phyloP scores from a whole-genome alignment of 2,113 vertebrate species.

The Oxygymnocypris stewartii region DNA sequence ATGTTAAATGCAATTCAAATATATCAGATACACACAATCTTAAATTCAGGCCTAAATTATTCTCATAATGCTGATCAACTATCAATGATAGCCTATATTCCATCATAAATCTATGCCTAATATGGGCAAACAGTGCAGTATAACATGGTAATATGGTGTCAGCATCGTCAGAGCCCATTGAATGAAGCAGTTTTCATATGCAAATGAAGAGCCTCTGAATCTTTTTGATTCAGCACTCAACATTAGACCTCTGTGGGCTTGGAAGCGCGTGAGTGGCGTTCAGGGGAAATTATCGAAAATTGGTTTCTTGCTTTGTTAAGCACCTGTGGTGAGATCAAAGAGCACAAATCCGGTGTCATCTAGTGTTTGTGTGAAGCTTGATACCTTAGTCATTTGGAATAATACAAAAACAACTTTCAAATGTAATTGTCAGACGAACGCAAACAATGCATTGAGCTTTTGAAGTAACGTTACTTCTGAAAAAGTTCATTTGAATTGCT shows the following conservation, averaged over 20 bases:
- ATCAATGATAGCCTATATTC: neutral
- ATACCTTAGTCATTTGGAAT: conserved; percentile 57
- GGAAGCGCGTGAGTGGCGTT: conserved; percentile 65
- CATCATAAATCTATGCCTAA: neutral
- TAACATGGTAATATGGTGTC: conserved; percentile 64
- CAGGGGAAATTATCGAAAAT: conserved; percentile 75
- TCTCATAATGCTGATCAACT: neutral
- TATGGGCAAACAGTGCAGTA: conserved; percentile 46
- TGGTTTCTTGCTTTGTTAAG: conserved; percentile 72
- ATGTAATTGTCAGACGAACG: conserved; percentile 48
- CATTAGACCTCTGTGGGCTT: conserved; percentile 61
- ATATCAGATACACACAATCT: neutral
- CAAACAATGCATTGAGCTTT: conserved; percentile 8
- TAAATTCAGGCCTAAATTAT: neutral
- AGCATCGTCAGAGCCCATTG: conserved; percentile 64
- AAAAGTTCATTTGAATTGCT: conserved; percentile 13
- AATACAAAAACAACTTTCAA: conserved; percentile 64
- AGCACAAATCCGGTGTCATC: conserved; percentile 65
- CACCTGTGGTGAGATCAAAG: conserved; percentile 78
- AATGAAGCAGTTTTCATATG: conserved; percentile 72
- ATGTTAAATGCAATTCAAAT: neutral
- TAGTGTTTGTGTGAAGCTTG: conserved; percentile 52
- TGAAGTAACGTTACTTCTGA: conserved; percentile 5
- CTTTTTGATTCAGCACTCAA: conserved; percentile 73
- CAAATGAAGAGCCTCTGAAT: conserved; percentile 67